Base-by-base conservation (phyloP, 2,797 vertebrate species). In the Melanogrammus aeglefinus region DNA sequence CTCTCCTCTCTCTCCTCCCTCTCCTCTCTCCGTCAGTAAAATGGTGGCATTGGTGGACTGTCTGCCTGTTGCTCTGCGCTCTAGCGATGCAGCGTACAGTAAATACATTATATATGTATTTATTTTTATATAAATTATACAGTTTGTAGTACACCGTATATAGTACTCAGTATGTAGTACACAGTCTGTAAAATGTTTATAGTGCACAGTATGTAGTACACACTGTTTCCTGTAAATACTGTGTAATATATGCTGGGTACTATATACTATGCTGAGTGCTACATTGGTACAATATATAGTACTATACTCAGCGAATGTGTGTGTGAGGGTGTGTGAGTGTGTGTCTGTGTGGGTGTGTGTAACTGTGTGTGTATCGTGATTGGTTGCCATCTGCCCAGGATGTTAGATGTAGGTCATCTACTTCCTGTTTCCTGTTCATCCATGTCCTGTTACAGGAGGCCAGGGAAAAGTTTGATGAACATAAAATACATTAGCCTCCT, bases 341-440 rank as follows among this genome's bases (percentile, higher is more conserved):
- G 39, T 41, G 39, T 41, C 7, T 41, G 39, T 41, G 39, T 47
- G 13, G 16, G 16, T 47, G 44, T 47, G 16, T 47, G 44, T 18
- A 47, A 0, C 13, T 47, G 44, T 16, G 44, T 47, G 44, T 47
- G 24, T 24, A 21, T 18, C 57, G 9, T 41, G 39, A 41, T 41
- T 41, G 9, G 63, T 69, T 69, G 63, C 21, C 21, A 69, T 69
- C 63, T 69, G 63, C 24, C 24, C 63, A 69, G 63, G 63, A 69
- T 69, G 63, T 69, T 69, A 27, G 21, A 69, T 24, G 63, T 69
- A 69, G 63, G 63, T 69, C 63, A 69, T 69, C 63, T 27, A 69
- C 63, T 69, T 69, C 63, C 63, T 69, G 63, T 69, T 69, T 69
- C 63, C 63, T 69, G 63, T 69, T 27, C 63, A 69, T 69, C 63